Base-by-base conservation (phyloP, 1,140 invertebrate species). In the Cydia pomonella region DNA sequence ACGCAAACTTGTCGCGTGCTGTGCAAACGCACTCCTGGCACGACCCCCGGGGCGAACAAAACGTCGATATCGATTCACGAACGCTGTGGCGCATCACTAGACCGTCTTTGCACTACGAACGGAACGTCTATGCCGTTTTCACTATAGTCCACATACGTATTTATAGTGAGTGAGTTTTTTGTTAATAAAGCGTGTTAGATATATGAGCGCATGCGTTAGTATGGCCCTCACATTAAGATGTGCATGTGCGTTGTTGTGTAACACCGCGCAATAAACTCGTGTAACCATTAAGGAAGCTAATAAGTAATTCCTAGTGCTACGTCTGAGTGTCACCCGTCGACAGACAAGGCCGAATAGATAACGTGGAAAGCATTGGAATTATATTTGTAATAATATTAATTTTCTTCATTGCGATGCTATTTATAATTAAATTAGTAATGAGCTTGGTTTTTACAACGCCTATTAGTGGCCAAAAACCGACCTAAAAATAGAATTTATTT, bases 1-100 rank as follows among this genome's bases (percentile, higher is more conserved):
- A 90, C 80, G 88, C 88, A 91, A 91, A 92, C 84, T 93, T 85
- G 89, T 86, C 82, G 85, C 82, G 92, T 91, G 84, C 94, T 95
- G 95, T 98, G 97, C 97, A 98, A 98, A 98, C 96, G 96, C 97
- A 97, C 96, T 95, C 96, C 97, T 98, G 97, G 97, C 96, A 98
- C 97, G 97, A 95, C 96, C 96, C 96, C 96, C 96, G 95, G 94
- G 93, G 94, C 95, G 93, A 80, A 76, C 75, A 75, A 83, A 84
- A 86, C 80, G 78, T 86, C 82, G 86, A 89, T 86, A 89, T 86
- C 82, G 84, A 86, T 86, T 84, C 84, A 81, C 81, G 80, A 76
- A 78, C 75, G 80, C 63, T 59, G 73, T 72, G 64, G 75, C 80
- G 80, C 86, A 80, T 85, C 89, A 91, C 90, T 91, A 87, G 72